Percentiles rank a stretch among this genome's conserved stretches.
phyloP scores from a whole-genome alignment of 2,113 vertebrate species.

The Syngnathus floridae region DNA sequence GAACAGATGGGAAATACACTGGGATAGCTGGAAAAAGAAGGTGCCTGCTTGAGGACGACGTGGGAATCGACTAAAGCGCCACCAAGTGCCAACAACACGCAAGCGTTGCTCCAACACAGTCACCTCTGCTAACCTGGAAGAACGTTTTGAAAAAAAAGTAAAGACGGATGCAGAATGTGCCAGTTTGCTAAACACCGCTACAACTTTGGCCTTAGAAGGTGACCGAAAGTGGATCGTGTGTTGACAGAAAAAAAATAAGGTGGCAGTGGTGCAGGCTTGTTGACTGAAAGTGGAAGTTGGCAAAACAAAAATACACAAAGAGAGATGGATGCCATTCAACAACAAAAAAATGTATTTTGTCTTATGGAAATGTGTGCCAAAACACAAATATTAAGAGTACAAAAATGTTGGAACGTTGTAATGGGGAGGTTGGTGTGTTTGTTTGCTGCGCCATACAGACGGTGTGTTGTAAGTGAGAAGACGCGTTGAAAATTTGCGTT shows the following conservation, averaged over 20 bases:
- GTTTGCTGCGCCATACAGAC: no score
- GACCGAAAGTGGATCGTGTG: conserved; percentile 28
- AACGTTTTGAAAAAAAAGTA: conserved; percentile 52
- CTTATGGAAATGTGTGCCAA: conserved; percentile 32
- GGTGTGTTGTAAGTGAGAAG: no score
- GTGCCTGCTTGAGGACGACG: conserved; percentile 30
- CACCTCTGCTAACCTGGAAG: conserved; percentile 36
- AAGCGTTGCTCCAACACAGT: conserved; percentile 45
- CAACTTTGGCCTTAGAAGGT: conserved; percentile 56
- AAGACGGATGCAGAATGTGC: conserved; percentile 47
- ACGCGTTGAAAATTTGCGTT: background rate
- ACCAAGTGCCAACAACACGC: conserved; percentile 55
- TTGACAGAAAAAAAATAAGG: background rate
- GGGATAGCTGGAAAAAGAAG: conserved; percentile 61
- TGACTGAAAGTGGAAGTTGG: background rate
- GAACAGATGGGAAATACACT: conserved; percentile 78
- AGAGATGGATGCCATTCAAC: background rate
- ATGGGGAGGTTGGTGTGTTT: background rate
- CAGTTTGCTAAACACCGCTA: conserved; percentile 58
- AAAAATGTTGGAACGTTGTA: background rate
- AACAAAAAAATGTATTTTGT: background rate
- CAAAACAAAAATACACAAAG: background rate
- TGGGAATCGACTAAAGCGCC: conserved; percentile 40
- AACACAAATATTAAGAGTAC: background rate
- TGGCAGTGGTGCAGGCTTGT: conserved; percentile 11